Conservation (phyloP, 2,113 vertebrate genomes). For the Myotis brandtii region DNA sequence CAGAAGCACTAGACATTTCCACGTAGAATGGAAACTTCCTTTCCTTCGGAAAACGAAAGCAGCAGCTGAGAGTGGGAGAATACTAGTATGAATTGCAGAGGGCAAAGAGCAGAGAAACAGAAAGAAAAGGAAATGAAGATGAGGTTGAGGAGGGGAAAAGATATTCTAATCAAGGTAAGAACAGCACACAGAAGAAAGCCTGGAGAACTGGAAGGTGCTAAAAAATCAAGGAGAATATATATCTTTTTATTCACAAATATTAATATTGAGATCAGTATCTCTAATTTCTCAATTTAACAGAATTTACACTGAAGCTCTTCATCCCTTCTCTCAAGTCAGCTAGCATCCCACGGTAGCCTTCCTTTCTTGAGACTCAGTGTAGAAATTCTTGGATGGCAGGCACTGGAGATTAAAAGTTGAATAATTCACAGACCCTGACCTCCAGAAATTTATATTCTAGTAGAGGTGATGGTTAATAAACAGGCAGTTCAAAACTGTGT, state of each 20-base stretch:
- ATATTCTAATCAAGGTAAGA: not conserved
- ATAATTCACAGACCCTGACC: not conserved
- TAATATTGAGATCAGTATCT: not conserved
- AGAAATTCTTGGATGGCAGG: not conserved
- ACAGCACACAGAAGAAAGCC: not conserved
- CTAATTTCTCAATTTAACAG: not conserved
- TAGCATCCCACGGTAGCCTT: not conserved
- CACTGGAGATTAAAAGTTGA: not conserved
- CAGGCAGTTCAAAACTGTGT: not conserved
- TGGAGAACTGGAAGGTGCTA: not conserved
- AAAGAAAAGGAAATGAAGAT: not conserved
- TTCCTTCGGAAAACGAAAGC: not conserved
- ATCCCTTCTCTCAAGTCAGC: not conserved
- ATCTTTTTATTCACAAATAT: constrained; percentile 55
- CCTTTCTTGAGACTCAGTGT: not conserved
- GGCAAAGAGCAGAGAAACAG: not conserved
- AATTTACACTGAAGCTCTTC: not conserved
- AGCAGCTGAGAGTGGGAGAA: not conserved
- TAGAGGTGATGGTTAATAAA: not conserved
- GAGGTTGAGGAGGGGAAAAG: not conserved
- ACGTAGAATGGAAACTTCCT: not conserved
- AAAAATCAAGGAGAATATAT: not conserved
- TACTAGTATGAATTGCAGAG: not conserved
- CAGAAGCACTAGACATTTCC: not conserved
- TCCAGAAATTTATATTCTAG: not conserved